Evolutionary conservation across 1,140 invertebrate species (phyloP), one percentile per base, ranked within the genome.

Genomic region (Telenomus remus): DNA sequence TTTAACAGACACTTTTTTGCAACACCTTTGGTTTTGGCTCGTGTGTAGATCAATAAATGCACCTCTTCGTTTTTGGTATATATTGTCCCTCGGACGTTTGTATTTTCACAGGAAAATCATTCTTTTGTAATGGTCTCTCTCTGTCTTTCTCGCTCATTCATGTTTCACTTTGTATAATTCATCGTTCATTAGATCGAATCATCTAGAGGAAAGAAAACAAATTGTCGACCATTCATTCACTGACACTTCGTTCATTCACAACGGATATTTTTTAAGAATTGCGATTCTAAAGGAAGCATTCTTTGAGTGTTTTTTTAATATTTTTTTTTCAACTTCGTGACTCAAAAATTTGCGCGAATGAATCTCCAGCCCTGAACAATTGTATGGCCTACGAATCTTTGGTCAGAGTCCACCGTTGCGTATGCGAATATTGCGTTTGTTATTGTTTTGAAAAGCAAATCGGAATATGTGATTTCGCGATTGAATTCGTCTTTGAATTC

Each of bases 41-140:
- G 75, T 79, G 75, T 82, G 74, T 84, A 79, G 56, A 75, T 70
- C 79, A 47, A 73, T 64, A 68, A 76, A 55, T 73, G 63, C 73
- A 82, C 73, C 72, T 81, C 80, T 83, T 83, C 80, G 80, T 85
- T 86, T 84, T 82, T 79, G 76, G 80, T 80, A 79, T 85, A 81
- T 83, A 85, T 87, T 82, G 85, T 86, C 84, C 68, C 82, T 85
- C 75, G 82, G 81, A 82, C 42, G 51, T 44, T 69, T 69, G 59
- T 69, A 13, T 73, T 56, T 78, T 66, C 44, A 66, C 50, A 9
- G n/a, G n/a, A 60, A 43, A 4, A 10, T 39, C 9, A 46, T 50
- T 27, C 19, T 27, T 27, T 46, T 46, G 9, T 13, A 46, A 34
- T 34, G 44, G 9, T 50, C 42, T 71, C 11, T 63, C 47, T 54